Evolutionary conservation across 2,113 vertebrate species (phyloP).

Genomic region (Equus quagga): DNA sequence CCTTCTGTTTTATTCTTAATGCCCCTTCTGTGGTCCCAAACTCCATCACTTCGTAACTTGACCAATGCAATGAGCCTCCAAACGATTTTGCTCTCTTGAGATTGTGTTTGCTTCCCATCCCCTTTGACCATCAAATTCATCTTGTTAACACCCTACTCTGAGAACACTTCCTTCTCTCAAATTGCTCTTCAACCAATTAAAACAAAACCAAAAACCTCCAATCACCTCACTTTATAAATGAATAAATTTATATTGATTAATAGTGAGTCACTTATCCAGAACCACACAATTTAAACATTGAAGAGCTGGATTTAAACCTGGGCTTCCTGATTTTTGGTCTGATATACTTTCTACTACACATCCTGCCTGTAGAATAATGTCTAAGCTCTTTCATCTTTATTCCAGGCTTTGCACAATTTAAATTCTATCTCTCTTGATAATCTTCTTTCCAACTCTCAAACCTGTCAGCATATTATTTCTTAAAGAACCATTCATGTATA

Average conservation of each 20-base stretch:
- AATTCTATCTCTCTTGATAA: background rate
- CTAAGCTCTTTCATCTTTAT: constrained; percentile 25
- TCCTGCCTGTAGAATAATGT: background rate
- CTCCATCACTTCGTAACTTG: background rate
- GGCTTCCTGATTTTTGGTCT: background rate
- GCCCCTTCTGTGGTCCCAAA: background rate
- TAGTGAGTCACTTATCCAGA: background rate
- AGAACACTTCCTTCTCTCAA: background rate
- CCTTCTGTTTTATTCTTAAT: constrained; percentile 17
- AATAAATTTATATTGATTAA: background rate
- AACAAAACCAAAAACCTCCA: background rate
- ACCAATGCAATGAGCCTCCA: background rate
- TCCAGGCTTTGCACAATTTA: constrained; percentile 11
- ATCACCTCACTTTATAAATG: background rate
- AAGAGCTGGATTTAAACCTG: background rate
- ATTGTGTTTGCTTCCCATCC: background rate
- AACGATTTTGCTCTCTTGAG: background rate
- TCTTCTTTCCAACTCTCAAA: constrained; percentile 19
- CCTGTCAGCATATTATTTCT: constrained; percentile 51
- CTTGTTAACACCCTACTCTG: background rate
- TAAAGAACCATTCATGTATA: constrained; percentile 8
- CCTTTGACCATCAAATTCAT: background rate
- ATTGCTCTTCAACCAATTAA: background rate
- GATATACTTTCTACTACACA: background rate
- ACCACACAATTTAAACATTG: background rate